Conservation (phyloP, 2,797 vertebrate genomes). For the Diceros bicornis region DNA sequence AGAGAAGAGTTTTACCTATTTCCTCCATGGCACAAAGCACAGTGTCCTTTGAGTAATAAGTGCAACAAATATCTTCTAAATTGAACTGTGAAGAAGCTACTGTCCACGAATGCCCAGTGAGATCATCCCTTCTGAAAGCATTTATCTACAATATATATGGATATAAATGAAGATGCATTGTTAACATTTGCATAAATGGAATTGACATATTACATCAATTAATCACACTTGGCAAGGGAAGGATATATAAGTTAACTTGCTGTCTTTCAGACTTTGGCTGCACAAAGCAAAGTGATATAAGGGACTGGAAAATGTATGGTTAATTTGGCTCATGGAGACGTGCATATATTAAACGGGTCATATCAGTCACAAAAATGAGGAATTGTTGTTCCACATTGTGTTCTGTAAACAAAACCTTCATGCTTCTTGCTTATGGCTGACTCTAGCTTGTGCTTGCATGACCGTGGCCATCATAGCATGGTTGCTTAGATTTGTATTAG, state of each 20-base stretch:
- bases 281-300: slow-evolving; percentile 52
- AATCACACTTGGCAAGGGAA: slow-evolving; percentile 76
- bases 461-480: neutral
- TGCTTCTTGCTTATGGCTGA: slow-evolving; percentile 35
- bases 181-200: slow-evolving; percentile 79
- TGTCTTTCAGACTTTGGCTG: slow-evolving; percentile 62
- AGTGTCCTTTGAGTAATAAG: slow-evolving; percentile 4
- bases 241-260: slow-evolving; percentile 70
- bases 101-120: slow-evolving; percentile 57
- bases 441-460: neutral
- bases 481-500: slow-evolving; percentile 3
- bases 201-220: slow-evolving; percentile 81
- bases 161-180: slow-evolving; percentile 77
- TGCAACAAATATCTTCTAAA: slow-evolving; percentile 58
- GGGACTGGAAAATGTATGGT: slow-evolving; percentile 64
- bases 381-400: slow-evolving; percentile 1
- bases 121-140: slow-evolving; percentile 71
- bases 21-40: slow-evolving; percentile 14
- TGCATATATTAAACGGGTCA: slow-evolving; percentile 33
- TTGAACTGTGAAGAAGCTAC: slow-evolving; percentile 27
- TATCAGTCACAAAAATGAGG: slow-evolving; percentile 61
- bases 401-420: slow-evolving; percentile 61
- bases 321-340: slow-evolving; percentile 63
- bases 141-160: slow-evolving; percentile 68
- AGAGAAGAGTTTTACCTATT: slow-evolving; percentile 27